These are phyloP conservation scores for Venusia cambrica DNA, from an alignment of 2,888 invertebrate genomes.

Conservation along the genomic window DNA sequence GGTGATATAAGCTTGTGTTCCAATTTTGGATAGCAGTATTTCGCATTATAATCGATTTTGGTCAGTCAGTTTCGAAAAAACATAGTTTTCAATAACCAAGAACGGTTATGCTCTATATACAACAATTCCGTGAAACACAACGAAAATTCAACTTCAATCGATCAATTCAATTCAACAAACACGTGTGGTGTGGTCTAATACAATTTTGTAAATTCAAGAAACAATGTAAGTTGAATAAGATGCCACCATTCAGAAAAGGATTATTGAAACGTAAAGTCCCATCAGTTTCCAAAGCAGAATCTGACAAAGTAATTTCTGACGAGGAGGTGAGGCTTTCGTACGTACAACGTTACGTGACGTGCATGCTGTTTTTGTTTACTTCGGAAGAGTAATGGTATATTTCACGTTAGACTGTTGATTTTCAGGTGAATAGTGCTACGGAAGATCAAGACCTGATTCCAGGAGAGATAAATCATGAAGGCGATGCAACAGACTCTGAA, in stretches of 20 bases:
- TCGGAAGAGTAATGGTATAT: not conserved
- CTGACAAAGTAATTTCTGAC: slow-evolving; percentile 28
- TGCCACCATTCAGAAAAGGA: slow-evolving; percentile 67
- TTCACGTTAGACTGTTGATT: not conserved
- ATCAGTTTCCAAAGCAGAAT: slow-evolving; percentile 27
- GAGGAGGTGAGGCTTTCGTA: slow-evolving; percentile 48
- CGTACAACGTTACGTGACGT: no score
- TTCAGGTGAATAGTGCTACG: slow-evolving; percentile 31
- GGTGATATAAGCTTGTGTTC: no score
- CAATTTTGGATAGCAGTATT: no score
- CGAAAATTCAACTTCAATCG: no score
- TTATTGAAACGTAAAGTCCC: slow-evolving; percentile 59
- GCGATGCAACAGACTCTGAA: slow-evolving; percentile 62
- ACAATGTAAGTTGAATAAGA: slow-evolving; percentile 36
- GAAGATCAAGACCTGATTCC: slow-evolving; percentile 45
- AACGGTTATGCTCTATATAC: no score
- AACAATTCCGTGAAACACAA: no score
- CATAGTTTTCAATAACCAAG: no score
- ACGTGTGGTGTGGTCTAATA: slow-evolving; percentile 8
- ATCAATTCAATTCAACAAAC: not conserved
- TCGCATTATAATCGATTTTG: not conserved
- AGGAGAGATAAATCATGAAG: slow-evolving; percentile 47
- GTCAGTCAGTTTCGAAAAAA: no score
- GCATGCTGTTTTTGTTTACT: slow-evolving; percentile 9
- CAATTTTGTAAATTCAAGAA: slow-evolving; percentile 4